A percentile compares a stretch with the other conserved stretches of the same genome.
phyloP scores from a whole-genome alignment of 2,797 vertebrate species.

The Acanthurus tractus region DNA sequence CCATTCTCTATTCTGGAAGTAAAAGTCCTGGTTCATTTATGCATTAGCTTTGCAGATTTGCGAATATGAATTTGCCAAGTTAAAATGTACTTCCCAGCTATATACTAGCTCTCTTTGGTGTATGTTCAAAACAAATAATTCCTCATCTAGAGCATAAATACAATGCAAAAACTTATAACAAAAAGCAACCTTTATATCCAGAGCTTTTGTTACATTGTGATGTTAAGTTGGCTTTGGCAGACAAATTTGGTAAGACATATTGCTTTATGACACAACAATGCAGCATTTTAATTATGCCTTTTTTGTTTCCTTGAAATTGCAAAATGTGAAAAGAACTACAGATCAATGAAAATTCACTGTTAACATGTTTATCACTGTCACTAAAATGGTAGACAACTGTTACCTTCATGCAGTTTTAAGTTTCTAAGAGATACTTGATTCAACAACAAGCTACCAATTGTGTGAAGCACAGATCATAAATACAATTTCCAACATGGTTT shows the following conservation, averaged over 20 bases:
- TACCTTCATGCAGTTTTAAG: background rate
- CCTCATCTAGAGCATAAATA: background rate
- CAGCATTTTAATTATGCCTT: background rate
- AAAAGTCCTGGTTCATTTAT: background rate
- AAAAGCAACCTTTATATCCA: background rate
- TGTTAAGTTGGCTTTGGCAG: background rate
- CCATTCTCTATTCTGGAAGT: slow-evolving; percentile 1
- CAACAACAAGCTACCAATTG: background rate
- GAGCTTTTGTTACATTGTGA: background rate
- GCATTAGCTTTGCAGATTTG: background rate
- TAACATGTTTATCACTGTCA: background rate
- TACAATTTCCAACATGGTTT: slow-evolving; percentile 2
- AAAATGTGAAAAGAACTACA: background rate
- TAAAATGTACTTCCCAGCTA: background rate
- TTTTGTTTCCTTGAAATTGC: background rate
- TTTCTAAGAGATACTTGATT: background rate
- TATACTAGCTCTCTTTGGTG: background rate
- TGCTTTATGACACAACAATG: background rate
- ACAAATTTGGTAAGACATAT: background rate
- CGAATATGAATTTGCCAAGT: background rate
- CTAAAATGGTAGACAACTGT: background rate
- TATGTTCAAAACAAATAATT: background rate
- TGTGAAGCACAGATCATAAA: background rate
- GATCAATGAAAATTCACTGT: background rate
- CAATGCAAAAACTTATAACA: background rate